A percentile compares a stretch with the other conserved stretches of the same genome.
Evolutionary conservation across 35 echinoderm and acorn worm genomes (phyloP).

Genomic region (Chiridota heheva): DNA sequence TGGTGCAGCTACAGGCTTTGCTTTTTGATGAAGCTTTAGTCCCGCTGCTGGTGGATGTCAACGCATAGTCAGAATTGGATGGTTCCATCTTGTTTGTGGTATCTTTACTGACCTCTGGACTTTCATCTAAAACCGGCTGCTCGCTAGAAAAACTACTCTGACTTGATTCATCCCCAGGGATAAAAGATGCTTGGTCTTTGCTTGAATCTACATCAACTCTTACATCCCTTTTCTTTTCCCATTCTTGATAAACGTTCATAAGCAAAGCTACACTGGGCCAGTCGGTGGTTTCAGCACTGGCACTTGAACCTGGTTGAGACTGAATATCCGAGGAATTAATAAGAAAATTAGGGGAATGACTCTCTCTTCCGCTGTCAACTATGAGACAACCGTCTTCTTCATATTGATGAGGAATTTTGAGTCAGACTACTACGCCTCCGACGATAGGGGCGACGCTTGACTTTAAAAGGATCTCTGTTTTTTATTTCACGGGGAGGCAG

Average conservation of each 20-base stretch:
- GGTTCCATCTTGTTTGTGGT: too few species aligned
- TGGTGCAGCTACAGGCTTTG: constrained; percentile 13
- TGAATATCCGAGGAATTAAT: too few species aligned
- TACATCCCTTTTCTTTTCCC: constrained; percentile 44
- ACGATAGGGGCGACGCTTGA: constrained; percentile 46
- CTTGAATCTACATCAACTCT: too few species aligned
- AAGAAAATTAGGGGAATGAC: too few species aligned
- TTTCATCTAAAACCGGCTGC: too few species aligned
- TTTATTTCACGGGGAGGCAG: constrained; percentile 46
- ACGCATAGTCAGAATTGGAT: too few species aligned
- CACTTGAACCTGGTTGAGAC: constrained; percentile 12
- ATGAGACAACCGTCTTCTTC: not conserved
- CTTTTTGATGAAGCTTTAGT: not conserved
- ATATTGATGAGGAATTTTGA: not conserved
- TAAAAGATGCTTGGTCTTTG: too few species aligned
- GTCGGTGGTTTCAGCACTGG: constrained; percentile 30
- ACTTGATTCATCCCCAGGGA: too few species aligned
- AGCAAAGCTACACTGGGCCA: constrained; percentile 41
- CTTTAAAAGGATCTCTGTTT: constrained; percentile 50
- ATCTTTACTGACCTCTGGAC: too few species aligned
- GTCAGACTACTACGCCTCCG: constrained; percentile 9
- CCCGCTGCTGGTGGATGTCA: too few species aligned
- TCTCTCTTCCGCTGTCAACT: too few species aligned
- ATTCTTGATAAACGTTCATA: constrained; percentile 45
- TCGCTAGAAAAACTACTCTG: too few species aligned